phyloP scores from a whole-genome alignment of 2,113 vertebrate species.

The Alaudala cheleensis region DNA sequence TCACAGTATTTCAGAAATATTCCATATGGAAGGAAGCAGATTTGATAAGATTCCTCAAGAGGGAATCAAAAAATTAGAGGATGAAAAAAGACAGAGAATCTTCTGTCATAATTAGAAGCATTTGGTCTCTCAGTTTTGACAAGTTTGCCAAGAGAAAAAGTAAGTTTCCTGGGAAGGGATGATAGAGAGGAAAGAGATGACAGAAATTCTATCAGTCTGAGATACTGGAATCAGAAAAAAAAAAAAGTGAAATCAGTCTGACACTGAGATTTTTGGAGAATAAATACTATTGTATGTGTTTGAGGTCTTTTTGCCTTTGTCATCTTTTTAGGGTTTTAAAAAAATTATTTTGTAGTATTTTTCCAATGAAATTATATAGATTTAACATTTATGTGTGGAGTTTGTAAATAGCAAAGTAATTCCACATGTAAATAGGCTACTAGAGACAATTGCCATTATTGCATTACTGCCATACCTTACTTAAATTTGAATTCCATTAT shows the following conservation, averaged over 20 bases:
- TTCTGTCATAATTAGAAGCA: neutral
- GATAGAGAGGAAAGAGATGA: neutral
- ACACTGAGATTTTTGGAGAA: neutral
- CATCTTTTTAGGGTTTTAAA: neutral
- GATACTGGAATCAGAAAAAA: neutral
- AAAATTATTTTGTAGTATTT: neutral
- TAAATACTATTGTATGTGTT: neutral
- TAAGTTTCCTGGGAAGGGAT: neutral
- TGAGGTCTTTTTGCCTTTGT: neutral
- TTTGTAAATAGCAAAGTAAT: neutral
- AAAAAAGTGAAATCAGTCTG: neutral
- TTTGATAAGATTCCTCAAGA: neutral
- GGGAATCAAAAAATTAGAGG: neutral
- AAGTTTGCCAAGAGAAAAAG: neutral
- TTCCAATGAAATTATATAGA: neutral
- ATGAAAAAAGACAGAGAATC: neutral
- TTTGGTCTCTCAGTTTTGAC: neutral
- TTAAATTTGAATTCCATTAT: neutral
- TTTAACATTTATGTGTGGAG: neutral
- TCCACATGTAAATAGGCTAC: neutral
- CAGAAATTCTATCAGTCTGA: neutral
- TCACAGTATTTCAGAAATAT: slow-evolving; percentile 22
- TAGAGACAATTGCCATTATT: neutral
- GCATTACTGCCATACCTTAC: neutral
- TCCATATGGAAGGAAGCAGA: slow-evolving; percentile 21